These are phyloP conservation scores for Ataeniobius toweri DNA, from an alignment of 2,797 vertebrate genomes.

Conservation along the genomic window DNA sequence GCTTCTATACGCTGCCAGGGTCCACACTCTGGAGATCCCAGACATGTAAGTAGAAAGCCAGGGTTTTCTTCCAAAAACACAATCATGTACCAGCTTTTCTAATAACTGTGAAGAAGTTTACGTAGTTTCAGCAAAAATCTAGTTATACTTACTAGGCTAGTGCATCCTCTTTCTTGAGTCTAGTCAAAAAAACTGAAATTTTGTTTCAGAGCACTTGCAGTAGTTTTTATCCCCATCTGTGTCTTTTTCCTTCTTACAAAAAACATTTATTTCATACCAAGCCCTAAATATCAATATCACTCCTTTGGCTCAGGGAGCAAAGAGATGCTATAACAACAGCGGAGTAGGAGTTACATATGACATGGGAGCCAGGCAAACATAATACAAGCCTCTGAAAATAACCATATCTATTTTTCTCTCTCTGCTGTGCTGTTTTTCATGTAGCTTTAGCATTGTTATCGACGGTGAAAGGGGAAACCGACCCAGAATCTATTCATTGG, in stretches of 20 bases:
- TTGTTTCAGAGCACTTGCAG: background rate
- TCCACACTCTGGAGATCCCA: conserved; percentile 89
- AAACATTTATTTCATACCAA: conserved; percentile 33
- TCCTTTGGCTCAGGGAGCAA: conserved; percentile 43
- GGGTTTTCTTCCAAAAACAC: background rate
- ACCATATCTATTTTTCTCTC: conserved; percentile 38
- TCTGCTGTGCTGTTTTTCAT: conserved; percentile 42
- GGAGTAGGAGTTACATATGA: conserved; percentile 66
- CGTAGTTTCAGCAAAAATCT: background rate
- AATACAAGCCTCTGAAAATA: conserved; percentile 69
- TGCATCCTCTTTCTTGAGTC: background rate
- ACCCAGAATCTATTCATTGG: conserved; percentile 91
- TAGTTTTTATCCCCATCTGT: conserved; percentile 7
- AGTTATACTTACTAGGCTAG: background rate
- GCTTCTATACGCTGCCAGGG: conserved; percentile 92
- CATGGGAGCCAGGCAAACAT: conserved; percentile 50
- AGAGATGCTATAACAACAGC: conserved; percentile 54
- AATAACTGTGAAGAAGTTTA: background rate
- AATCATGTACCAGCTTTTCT: background rate
- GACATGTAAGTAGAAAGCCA: conserved; percentile 85
- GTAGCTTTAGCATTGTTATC: conserved; percentile 92
- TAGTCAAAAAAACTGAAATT: conserved; percentile 9
- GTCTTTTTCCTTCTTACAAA: conserved; percentile 32
- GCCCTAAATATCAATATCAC: conserved; percentile 40
- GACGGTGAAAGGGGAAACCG: conserved; percentile 93